Percentiles rank a stretch among this genome's conserved stretches.
These are phyloP conservation scores for Timema podura DNA, from an alignment of 2,888 invertebrate species.

Conservation along the genomic window DNA sequence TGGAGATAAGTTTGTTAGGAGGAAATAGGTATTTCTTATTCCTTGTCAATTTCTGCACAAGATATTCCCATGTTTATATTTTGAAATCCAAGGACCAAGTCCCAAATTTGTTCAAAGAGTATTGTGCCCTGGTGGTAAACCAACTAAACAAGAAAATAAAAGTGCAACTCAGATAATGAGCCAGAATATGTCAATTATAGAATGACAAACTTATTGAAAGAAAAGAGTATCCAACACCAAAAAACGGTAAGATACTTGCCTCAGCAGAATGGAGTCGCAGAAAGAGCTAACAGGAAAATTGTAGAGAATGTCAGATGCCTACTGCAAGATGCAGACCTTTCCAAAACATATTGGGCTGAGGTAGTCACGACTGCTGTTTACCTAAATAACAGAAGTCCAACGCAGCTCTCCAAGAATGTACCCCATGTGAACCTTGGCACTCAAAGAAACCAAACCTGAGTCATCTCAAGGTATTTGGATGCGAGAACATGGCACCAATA, in stretches of 20 bases:
- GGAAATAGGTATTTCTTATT: not conserved
- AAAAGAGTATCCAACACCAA: not conserved
- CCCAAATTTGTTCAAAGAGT: not conserved
- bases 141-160: not conserved
- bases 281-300: conserved; percentile 3
- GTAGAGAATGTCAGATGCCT: not conserved
- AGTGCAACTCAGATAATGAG: not conserved
- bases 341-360: conserved; percentile 2
- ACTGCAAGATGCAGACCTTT: conserved; percentile 7
- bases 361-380: not conserved
- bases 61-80: not conserved
- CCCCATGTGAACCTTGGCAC: not conserved
- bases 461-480: not conserved
- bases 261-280: not conserved
- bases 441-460: not conserved
- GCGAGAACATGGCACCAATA: not conserved
- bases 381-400: conserved; percentile 7
- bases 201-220: not conserved
- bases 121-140: conserved; percentile 1
- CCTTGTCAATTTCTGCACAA: not conserved
- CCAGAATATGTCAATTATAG: not conserved
- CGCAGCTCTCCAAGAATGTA: not conserved
- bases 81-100: not conserved
- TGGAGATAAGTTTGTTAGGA: not conserved
- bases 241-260: not conserved